phyloP scores from a whole-genome alignment of 2,888 invertebrate species.

The Dolichopus griseipennis region DNA sequence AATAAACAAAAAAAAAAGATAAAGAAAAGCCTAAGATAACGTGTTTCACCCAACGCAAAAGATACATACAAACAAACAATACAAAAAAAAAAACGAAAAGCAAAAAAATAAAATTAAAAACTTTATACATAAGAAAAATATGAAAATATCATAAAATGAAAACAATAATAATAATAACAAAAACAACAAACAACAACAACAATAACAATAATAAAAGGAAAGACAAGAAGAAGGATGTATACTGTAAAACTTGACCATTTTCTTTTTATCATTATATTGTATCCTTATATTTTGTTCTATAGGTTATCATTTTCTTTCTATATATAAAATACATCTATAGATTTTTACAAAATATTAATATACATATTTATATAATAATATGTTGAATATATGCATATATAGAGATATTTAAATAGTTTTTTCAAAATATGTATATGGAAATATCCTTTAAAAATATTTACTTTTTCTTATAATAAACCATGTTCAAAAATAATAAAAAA shows the following conservation, averaged over 20 bases:
- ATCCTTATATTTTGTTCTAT: neutral
- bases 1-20: no score
- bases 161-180: neutral
- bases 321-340: neutral
- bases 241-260: constrained; percentile 7
- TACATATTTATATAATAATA: neutral
- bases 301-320: neutral
- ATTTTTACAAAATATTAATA: neutral
- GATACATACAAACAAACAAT: no score
- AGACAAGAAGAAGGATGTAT: neutral
- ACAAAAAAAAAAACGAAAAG: no score
- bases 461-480: constrained; percentile 6
- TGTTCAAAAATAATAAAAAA: neutral
- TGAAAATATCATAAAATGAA: no score
- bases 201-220: neutral
- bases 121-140: no score
- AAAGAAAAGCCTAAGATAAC: no score
- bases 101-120: no score
- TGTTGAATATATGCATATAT: neutral
- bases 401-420: neutral
- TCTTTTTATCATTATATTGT: neutral
- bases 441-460: constrained; percentile 6
- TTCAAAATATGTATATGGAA: neutral
- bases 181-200: neutral
- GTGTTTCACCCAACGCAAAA: neutral